phyloP scores from a whole-genome alignment of 2,113 vertebrate genomes.

The Carassius auratus region DNA sequence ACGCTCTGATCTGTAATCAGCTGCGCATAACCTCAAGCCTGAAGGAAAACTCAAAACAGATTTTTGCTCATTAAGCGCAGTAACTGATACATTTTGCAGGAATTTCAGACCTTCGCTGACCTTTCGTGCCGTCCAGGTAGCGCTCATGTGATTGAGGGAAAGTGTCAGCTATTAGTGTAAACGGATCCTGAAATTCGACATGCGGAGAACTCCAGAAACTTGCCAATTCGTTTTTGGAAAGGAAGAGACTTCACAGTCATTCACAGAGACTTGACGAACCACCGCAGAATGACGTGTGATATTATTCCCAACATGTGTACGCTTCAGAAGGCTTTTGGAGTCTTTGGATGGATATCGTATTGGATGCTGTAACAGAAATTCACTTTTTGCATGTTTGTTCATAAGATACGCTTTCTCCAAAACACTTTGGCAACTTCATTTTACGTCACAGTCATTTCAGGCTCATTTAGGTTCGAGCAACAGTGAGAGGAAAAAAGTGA shows the following conservation, averaged over 20 bases:
- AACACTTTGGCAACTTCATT: neutral
- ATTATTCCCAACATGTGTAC: neutral
- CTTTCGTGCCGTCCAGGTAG: conserved; percentile 26
- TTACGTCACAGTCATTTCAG: too few species aligned
- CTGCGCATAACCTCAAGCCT: conserved; percentile 7
- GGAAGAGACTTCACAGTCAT: conserved; percentile 6
- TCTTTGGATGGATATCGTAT: neutral
- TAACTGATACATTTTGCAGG: conserved; percentile 31
- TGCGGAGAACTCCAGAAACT: conserved; percentile 1
- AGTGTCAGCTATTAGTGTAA: conserved; percentile 22
- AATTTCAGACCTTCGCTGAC: conserved; percentile 13
- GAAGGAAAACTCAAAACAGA: conserved; percentile 31
- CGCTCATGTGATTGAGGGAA: conserved; percentile 17
- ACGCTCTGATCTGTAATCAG: conserved; percentile 35
- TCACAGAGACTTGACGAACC: neutral
- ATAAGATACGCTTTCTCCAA: neutral
- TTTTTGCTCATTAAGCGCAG: conserved; percentile 25
- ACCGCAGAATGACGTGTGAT: neutral
- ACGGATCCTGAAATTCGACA: conserved; percentile 16
- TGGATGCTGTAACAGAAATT: conserved; percentile 10
- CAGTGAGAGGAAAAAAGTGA: neutral
- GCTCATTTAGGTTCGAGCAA: neutral
- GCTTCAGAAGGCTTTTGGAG: neutral
- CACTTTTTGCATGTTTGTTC: neutral
- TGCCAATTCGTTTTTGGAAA: conserved; percentile 16